Conservation (phyloP, 92 coral and sea anemone species). For the Montipora capitata region DNA sequence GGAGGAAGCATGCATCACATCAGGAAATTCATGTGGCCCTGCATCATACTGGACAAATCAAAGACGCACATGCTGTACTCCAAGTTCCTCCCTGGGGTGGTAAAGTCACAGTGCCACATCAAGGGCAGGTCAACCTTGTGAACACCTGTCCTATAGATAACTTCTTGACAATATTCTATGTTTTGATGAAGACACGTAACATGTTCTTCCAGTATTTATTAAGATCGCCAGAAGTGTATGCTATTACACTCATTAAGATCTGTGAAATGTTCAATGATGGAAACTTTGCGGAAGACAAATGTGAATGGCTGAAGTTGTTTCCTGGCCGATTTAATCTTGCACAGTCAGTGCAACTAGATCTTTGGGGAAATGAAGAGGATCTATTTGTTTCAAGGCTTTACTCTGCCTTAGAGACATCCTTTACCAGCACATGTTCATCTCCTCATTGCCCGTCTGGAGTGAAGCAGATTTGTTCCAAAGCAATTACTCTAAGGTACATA, state of each 20-base stretch:
- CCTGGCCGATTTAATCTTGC: constrained; percentile 29
- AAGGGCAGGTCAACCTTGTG: constrained; percentile 21
- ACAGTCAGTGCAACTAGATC: constrained; percentile 7
- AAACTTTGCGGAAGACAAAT: constrained; percentile 24
- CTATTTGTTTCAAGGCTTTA: constrained; percentile 44
- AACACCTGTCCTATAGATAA: constrained; percentile 65
- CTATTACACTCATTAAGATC: constrained; percentile 24
- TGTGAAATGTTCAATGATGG: constrained; percentile 19
- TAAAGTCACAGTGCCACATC: constrained; percentile 10
- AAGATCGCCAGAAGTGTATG: constrained; percentile 30
- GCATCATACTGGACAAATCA: constrained; percentile 2
- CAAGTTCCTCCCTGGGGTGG: constrained; percentile 73
- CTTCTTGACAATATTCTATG: constrained; percentile 61
- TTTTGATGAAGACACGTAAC: constrained; percentile 5
- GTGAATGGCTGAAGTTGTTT: constrained; percentile 26
- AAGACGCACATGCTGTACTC: constrained; percentile 1
- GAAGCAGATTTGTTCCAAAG: constrained; percentile 34
- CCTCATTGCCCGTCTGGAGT: constrained; percentile 42
- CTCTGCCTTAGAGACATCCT: constrained; percentile 30
- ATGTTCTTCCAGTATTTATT: constrained; percentile 11
- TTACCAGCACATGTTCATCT: constrained; percentile 38
- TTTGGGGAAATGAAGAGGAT: too few species aligned
- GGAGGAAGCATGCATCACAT: background rate
- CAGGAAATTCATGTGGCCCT: constrained; percentile 36
- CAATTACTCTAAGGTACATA: constrained; percentile 40